Percentiles rank a stretch among this genome's conserved stretches.
Evolutionary conservation across 2,797 vertebrate genomes (phyloP).

Genomic region (Telmatherina bonti): DNA sequence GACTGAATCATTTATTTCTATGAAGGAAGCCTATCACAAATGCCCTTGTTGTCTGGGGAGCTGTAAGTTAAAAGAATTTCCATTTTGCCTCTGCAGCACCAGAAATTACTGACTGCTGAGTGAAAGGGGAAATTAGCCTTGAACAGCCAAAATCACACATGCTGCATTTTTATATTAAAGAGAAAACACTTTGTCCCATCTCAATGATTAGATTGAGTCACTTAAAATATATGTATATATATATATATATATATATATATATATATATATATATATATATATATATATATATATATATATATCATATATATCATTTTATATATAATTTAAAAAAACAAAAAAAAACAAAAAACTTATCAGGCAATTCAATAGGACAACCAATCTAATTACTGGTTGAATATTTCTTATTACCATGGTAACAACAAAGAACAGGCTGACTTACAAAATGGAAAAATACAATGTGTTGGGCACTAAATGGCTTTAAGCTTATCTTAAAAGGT

Average conservation of each 20-base stretch:
- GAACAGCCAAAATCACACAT: slow-evolving; percentile 2
- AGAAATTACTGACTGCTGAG: not conserved
- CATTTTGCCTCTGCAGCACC: not conserved
- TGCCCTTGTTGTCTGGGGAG: slow-evolving; percentile 21
- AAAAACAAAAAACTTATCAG: no score
- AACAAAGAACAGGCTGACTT: not conserved
- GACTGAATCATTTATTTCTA: slow-evolving; percentile 49
- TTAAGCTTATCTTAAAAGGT: no score
- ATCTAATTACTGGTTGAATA: not conserved
- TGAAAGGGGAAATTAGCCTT: not conserved
- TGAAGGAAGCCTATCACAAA: slow-evolving; percentile 24
- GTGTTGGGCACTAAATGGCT: no score
- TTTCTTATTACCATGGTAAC: not conserved
- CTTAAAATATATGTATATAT: not conserved
- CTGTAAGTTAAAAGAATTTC: slow-evolving; percentile 18
- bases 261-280: no score
- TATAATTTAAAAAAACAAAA: no score
- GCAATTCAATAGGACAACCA: no score
- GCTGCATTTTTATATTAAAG: not conserved
- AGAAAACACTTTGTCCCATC: not conserved
- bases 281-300: no score
- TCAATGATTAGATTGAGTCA: not conserved
- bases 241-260: no score
- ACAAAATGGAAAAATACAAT: not conserved
- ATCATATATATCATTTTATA: no score